Percentiles rank a stretch among this genome's conserved stretches.
phyloP scores from a whole-genome alignment of 92 coral and sea anemone species.

The Montipora capitata region DNA sequence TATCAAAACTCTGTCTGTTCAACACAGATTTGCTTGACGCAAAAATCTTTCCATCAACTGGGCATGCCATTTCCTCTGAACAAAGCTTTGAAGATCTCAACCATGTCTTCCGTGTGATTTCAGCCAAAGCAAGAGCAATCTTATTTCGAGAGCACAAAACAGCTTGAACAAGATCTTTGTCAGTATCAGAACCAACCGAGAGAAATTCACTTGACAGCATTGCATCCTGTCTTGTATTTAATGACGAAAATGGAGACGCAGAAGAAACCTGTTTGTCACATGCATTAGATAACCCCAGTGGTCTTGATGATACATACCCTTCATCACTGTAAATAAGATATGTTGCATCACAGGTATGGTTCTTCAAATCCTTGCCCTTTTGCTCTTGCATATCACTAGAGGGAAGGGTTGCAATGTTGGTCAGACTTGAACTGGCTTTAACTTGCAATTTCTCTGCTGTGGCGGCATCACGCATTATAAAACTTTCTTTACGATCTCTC shows the following conservation, averaged over 20 bases:
- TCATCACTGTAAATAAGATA: not conserved
- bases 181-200: not conserved
- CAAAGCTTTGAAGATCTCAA: not conserved
- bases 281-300: not conserved
- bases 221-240: not conserved
- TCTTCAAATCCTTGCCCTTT: not conserved
- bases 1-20: too few relatives aligned
- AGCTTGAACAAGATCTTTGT: slow-evolving; percentile 23
- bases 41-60: not conserved
- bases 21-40: not conserved
- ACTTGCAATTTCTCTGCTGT: not conserved
- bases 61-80: not conserved
- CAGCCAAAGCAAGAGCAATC: slow-evolving; percentile 39
- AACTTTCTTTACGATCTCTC: not conserved
- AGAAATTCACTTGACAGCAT: not conserved
- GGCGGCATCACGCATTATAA: not conserved
- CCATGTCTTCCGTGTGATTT: not conserved
- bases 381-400: not conserved
- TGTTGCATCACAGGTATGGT: slow-evolving; percentile 8
- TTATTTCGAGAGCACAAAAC: slow-evolving; percentile 33
- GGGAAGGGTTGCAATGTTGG: not conserved
- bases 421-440: not conserved
- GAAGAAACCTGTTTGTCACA: slow-evolving; percentile 24
- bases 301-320: not conserved
- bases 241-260: not conserved